A percentile compares a stretch with the other conserved stretches of the same genome.
Evolutionary conservation across 1,140 invertebrate species (phyloP).

Genomic region (Drosophila tristis): DNA sequence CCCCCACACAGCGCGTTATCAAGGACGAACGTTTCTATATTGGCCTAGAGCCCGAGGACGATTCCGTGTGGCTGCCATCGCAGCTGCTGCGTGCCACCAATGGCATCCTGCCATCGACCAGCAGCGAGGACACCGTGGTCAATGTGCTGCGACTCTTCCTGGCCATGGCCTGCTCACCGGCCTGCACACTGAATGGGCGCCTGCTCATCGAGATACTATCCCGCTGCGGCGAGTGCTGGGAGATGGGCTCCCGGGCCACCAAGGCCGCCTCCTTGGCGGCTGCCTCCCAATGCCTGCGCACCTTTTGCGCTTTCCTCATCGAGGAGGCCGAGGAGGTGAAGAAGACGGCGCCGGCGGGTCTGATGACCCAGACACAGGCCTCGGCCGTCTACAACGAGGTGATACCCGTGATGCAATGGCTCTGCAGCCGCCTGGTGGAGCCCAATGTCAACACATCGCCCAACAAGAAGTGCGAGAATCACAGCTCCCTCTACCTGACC

Average conservation of each 20-base stretch:
- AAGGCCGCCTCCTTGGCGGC: slow-evolving; percentile 92
- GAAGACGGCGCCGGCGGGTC: slow-evolving; percentile 78
- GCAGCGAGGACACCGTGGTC: slow-evolving; percentile 89
- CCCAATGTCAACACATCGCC: slow-evolving; percentile 85
- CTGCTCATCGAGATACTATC: slow-evolving; percentile 91
- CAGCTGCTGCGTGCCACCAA: slow-evolving; percentile 93
- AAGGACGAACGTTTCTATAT: slow-evolving; percentile 95
- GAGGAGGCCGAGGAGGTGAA: slow-evolving; percentile 84
- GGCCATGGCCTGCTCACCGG: slow-evolving; percentile 91
- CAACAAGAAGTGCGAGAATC: slow-evolving; percentile 86
- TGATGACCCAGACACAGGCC: slow-evolving; percentile 86
- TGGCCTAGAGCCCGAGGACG: slow-evolving; percentile 95
- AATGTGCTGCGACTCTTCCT: slow-evolving; percentile 88
- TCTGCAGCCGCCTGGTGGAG: slow-evolving; percentile 93
- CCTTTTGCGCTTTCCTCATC: slow-evolving; percentile 91
- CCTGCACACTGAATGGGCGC: slow-evolving; percentile 92
- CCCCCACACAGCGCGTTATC: slow-evolving; percentile 90
- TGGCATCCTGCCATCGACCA: slow-evolving; percentile 90
- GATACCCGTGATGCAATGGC: slow-evolving; percentile 94
- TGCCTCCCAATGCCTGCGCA: slow-evolving; percentile 91
- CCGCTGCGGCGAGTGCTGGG: slow-evolving; percentile 89
- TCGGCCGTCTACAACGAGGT: slow-evolving; percentile 95
- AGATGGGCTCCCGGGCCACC: slow-evolving; percentile 90
- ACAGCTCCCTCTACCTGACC: slow-evolving; percentile 89
- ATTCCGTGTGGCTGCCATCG: slow-evolving; percentile 95